phyloP scores from a whole-genome alignment of 2,797 vertebrate genomes.

The Rhincodon typus region DNA sequence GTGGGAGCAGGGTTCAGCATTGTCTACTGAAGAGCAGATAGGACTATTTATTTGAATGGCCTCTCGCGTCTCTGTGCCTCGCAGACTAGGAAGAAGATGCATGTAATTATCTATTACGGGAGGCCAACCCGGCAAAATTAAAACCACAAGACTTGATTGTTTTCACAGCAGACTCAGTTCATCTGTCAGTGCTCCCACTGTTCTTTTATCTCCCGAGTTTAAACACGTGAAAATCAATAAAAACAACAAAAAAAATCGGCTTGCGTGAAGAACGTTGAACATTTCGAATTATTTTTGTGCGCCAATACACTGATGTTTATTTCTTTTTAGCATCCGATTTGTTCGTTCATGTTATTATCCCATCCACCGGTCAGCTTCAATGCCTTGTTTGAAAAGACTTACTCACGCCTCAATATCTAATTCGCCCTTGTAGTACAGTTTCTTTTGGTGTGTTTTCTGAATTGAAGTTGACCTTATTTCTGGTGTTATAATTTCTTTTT shows the following conservation, averaged over 20 bases:
- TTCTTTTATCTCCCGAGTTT: conserved; percentile 32
- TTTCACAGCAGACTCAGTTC: conserved; percentile 12
- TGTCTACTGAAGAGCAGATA: conserved; percentile 25
- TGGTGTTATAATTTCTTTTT: not conserved
- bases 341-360: not conserved
- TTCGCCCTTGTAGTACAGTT: not conserved
- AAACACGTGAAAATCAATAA: conserved; percentile 28
- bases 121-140: not conserved
- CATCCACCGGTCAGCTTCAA: not conserved
- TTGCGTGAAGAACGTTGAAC: not conserved
- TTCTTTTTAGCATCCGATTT: not conserved
- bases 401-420: not conserved
- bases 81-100: conserved; percentile 37
- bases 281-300: not conserved
- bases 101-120: conserved; percentile 31
- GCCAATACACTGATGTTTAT: not conserved
- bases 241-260: not conserved
- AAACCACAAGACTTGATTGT: conserved; percentile 33
- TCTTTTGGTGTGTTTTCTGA: not conserved
- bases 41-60: conserved; percentile 12
- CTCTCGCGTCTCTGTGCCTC: conserved; percentile 36
- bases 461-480: not conserved
- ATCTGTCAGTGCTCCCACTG: conserved; percentile 6
- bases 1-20: not conserved
- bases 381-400: not conserved